phyloP scores from a whole-genome alignment of 2,113 vertebrate species.

The Leptodactylus fuscus region DNA sequence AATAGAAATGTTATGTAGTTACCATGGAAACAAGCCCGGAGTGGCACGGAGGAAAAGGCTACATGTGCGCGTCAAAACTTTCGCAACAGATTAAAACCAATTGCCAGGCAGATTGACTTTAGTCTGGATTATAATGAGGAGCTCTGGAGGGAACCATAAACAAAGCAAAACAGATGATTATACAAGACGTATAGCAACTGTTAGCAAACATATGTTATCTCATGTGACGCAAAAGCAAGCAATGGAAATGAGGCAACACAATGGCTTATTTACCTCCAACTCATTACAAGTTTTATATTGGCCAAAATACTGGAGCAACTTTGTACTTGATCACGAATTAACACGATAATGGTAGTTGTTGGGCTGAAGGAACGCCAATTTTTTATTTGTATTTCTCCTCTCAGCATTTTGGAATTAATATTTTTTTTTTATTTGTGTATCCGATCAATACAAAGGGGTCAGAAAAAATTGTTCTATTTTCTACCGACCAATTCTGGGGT shows the following conservation, averaged over 20 bases:
- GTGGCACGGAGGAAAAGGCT: not conserved
- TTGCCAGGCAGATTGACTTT: constrained; percentile 10
- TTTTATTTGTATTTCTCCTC: no score
- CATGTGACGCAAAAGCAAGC: not conserved
- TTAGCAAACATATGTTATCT: not conserved
- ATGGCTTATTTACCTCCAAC: not conserved
- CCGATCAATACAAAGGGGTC: no score
- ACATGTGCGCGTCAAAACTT: not conserved
- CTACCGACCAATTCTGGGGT: no score
- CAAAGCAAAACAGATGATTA: constrained; percentile 7
- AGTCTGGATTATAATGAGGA: not conserved
- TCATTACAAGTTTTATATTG: no score
- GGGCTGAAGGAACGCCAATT: no score
- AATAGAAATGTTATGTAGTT: not conserved
- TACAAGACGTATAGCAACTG: not conserved
- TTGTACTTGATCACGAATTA: no score
- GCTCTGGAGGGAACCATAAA: not conserved
- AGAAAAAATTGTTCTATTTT: no score
- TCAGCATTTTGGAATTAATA: no score
- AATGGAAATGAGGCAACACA: not conserved
- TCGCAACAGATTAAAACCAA: constrained; percentile 22
- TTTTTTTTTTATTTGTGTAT: no score
- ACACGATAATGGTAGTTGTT: no score
- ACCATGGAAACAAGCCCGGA: constrained; percentile 22
- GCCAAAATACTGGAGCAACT: no score